A percentile compares a stretch with the other conserved stretches of the same genome.
Evolutionary conservation across 2,888 invertebrate genomes (phyloP).

Genomic region (Cephus sareptanus): DNA sequence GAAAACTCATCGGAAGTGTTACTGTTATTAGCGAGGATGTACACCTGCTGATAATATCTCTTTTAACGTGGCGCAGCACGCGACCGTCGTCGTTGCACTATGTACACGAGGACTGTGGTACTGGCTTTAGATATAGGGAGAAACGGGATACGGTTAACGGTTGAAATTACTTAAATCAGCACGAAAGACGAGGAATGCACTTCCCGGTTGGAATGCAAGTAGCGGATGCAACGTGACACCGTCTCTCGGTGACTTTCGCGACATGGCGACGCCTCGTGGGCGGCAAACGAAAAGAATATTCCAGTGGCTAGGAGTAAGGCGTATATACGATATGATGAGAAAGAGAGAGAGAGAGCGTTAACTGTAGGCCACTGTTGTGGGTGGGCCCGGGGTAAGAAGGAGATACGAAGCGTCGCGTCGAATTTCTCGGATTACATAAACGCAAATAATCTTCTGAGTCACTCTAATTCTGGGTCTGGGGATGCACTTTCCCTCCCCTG

Average conservation of each 20-base stretch:
- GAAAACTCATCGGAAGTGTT: background rate
- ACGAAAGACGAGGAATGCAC: background rate
- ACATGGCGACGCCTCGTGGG: conserved; percentile 9
- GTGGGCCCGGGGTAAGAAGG: background rate
- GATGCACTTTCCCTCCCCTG: conserved; percentile 28
- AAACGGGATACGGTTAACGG: background rate
- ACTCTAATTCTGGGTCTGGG: conserved; percentile 38
- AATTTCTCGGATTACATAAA: conserved; percentile 35
- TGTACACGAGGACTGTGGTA: background rate
- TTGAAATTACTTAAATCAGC: background rate
- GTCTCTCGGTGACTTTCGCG: background rate
- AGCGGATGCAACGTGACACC: background rate
- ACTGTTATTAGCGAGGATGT: background rate
- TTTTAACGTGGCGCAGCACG: background rate
- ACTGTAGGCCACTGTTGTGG: too few relatives aligned
- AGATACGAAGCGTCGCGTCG: conserved; percentile 20
- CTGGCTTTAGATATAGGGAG: background rate
- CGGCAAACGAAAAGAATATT: background rate
- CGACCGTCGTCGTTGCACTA: background rate
- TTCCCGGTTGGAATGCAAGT: background rate
- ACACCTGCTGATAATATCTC: background rate
- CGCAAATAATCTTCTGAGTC: conserved; percentile 38
- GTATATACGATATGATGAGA: background rate
- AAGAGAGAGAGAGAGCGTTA: too few relatives aligned
- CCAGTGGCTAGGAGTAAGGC: background rate